Conservation (phyloP, 2,797 vertebrate species). For the Anas bernieri region DNA sequence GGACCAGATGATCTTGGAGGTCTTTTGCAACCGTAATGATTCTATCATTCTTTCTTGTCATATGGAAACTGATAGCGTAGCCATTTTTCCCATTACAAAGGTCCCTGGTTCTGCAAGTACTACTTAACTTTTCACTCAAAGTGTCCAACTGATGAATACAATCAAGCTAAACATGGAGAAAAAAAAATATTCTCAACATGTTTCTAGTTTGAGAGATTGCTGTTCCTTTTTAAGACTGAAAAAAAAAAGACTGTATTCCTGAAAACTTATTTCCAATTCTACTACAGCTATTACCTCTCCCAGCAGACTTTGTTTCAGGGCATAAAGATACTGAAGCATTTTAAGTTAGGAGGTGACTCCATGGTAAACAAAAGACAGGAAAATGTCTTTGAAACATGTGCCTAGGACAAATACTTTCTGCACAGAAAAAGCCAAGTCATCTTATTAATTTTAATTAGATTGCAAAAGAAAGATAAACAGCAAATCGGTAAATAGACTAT, state of each 20-base stretch:
- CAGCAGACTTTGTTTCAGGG: background rate
- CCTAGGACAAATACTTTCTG: background rate
- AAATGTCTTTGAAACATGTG: background rate
- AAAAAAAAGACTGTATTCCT: background rate
- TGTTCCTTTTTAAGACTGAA: background rate
- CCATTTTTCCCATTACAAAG: background rate
- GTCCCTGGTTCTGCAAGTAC: background rate
- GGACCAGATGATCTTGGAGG: too few species aligned
- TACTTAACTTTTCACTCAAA: background rate
- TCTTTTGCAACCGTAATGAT: too few species aligned
- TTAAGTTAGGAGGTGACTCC: constrained; percentile 22
- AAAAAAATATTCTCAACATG: background rate
- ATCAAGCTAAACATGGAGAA: background rate
- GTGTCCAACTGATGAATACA: background rate
- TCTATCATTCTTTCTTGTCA: background rate
- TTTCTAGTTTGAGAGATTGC: background rate
- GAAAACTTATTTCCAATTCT: background rate
- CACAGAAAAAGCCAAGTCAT: constrained; percentile 20
- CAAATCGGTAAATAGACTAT: constrained; percentile 9
- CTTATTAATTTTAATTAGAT: constrained; percentile 34
- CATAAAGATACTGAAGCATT: background rate
- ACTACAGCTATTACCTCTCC: background rate
- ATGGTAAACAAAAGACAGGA: background rate
- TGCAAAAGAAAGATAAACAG: constrained; percentile 31
- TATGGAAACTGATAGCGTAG: background rate